Base-by-base conservation (phyloP, 2,888 invertebrate species). In the Xanthorhoe spadicearia region DNA sequence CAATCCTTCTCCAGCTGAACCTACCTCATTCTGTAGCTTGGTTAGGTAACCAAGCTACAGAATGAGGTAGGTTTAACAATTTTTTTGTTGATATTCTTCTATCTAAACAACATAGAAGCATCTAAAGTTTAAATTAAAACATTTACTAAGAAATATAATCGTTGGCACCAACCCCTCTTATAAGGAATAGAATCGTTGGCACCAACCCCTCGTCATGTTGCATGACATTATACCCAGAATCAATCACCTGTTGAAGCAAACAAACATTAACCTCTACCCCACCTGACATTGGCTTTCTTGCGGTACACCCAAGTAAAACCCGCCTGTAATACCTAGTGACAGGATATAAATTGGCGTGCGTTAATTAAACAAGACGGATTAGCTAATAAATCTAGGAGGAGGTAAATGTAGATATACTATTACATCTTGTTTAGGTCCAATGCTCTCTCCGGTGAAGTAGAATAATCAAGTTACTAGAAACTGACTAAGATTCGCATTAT, bases 171-270 rank as follows among this genome's bases (percentile, higher is more conserved):
- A 17, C 48, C 15, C 15, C 15, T 46, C 19, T 43, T 43, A n/a
- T n/a, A n/a, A n/a, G n/a, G n/a, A n/a, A n/a, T 46, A 46, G 10
- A n/a, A n/a, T 5, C n/a, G n/a, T n/a, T n/a, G n/a, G n/a, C n/a
- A n/a, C 3, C 5, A 15, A 15, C 46, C n/a, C 15, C 17, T 48
- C 19, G 19, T 43, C n/a, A 13, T 17, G 35, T 43, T 46, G 46
- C 19, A 56, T 15, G 9, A 13, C 38, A 17, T 18, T 19, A 18
- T 7, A 18, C 10, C 32, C 3, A 8, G 19, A 58, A 63, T 61
- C 49, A 15, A 67, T 63, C 28, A 67, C 56, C 60, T 67, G 56
- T 61, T 66, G 58, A 66, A 19, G 15, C 49, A 9, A n/a, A 57
- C 17, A 53, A 63, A 43, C 38, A 32, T 32, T 18, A 53, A 58